phyloP scores from a whole-genome alignment of 2,888 invertebrate species.

The Eutolmus rufibarbis region DNA sequence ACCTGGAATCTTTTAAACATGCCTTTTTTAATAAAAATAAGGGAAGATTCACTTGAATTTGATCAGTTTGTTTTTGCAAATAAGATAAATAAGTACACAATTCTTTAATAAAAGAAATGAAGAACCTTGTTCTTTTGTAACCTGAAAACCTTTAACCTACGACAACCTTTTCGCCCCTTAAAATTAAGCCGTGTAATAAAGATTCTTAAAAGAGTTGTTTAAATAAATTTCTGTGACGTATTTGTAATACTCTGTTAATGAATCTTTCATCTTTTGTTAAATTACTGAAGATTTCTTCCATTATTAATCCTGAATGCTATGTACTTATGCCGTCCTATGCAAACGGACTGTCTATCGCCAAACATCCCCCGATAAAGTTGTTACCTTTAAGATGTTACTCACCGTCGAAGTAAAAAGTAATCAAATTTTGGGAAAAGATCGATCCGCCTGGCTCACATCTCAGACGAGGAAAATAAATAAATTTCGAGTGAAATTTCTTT shows the following conservation, averaged over 20 bases:
- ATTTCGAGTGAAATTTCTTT: background rate
- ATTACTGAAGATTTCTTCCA: background rate
- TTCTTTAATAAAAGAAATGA: no score
- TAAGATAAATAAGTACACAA: no score
- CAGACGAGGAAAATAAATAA: background rate
- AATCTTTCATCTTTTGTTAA: background rate
- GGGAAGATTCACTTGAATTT: no score
- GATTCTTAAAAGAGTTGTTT: background rate
- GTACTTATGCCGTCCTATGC: background rate
- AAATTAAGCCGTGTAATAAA: background rate
- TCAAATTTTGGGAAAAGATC: background rate
- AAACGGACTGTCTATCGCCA: background rate
- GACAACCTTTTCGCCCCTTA: no score
- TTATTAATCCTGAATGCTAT: background rate
- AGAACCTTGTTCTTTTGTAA: no score
- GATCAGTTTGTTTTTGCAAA: no score
- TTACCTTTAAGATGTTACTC: background rate
- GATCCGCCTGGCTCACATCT: background rate
- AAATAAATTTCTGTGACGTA: background rate
- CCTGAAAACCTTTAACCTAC: background rate
- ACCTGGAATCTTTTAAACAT: no score
- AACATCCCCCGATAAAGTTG: background rate
- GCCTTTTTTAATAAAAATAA: no score
- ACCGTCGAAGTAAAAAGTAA: background rate
- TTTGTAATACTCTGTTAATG: background rate